Percentiles rank a stretch among this genome's conserved stretches.
Evolutionary conservation across 2,797 vertebrate genomes (phyloP).

Genomic region (Mallotus villosus): DNA sequence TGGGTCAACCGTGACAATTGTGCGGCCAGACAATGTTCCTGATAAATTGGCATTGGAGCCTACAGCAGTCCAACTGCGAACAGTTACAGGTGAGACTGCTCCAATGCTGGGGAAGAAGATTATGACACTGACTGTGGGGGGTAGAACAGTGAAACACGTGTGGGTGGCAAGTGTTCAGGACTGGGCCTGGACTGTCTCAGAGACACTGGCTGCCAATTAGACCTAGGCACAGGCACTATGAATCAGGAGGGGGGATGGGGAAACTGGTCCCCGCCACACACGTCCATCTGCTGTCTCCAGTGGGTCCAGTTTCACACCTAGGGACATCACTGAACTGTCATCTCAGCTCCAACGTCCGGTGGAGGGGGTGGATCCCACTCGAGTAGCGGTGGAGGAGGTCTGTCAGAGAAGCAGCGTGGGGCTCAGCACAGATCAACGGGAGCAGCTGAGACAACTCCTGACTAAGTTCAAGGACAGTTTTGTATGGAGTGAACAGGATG

Average conservation of each 20-base stretch:
- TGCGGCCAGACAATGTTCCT: background rate
- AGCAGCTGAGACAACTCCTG: background rate
- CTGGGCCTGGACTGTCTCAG: constrained; percentile 3
- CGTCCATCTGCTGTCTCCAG: too few relatives aligned
- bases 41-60: background rate
- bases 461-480: background rate
- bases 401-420: background rate
- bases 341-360: background rate
- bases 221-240: background rate
- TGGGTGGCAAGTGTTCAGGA: background rate
- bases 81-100: too few relatives aligned
- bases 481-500: background rate
- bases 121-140: background rate
- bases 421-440: background rate
- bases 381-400: background rate
- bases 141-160: background rate
- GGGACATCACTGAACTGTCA: too few relatives aligned
- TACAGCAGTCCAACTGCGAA: too few relatives aligned
- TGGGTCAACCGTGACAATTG: background rate
- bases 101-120: background rate
- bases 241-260: too few relatives aligned
- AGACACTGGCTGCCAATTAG: constrained; percentile 6
- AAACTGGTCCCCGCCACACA: too few relatives aligned
- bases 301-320: too few relatives aligned
- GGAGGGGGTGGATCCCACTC: background rate